Base-by-base conservation (phyloP, 2,113 vertebrate genomes). In the Trematocara macrostoma region DNA sequence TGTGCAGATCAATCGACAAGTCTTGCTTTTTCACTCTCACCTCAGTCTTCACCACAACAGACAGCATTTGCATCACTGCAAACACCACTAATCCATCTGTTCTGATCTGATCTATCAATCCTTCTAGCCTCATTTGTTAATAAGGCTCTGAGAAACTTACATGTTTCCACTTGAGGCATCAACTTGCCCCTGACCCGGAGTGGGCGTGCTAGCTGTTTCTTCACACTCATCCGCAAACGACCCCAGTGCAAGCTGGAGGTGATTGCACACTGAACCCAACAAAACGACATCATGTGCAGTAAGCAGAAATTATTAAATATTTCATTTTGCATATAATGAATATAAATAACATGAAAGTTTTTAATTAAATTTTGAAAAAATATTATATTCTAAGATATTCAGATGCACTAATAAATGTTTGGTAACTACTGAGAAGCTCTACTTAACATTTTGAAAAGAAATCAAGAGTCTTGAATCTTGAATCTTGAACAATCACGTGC, bases 201-300 rank as follows among this genome's bases (percentile, higher is more conserved):
- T n/a, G 59, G 59, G 16, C 2, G 2, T 6, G 6, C 31, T 11
- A n/a, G 16, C 59, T 11, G 31, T 35, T 11, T 64, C 59, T 64
- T 64, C 31, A 0, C 10, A n/a, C 16, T 64, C 31, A 11, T 35
- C 59, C 1, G 0, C 34, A 11, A 64, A 64, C 0, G 0, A 38
- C 34, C 4, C 34, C 6, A 64, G 59, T 8, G 59, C 59, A 12
- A 64, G 31, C 16, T n/a, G 31, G 31, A 64, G 2, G 59, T 64
- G 10, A 38, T 38, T 64, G 3, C 16, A n/a, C 59, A 35, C 31
- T n/a, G 31, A 64, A 45, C 42, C 42, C 42, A 45, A 45, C 5
- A 6, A 45, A 45, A 64, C 6, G 10, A 11, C 6, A 1, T 5
- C 59, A 38, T 64, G 59, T 20, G 59, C 34, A 38, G 6, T 31